A percentile compares a stretch with the other conserved stretches of the same genome.
Conservation (phyloP, 2,888 invertebrate species). For the Caenorhabditis imperialis region DNA sequence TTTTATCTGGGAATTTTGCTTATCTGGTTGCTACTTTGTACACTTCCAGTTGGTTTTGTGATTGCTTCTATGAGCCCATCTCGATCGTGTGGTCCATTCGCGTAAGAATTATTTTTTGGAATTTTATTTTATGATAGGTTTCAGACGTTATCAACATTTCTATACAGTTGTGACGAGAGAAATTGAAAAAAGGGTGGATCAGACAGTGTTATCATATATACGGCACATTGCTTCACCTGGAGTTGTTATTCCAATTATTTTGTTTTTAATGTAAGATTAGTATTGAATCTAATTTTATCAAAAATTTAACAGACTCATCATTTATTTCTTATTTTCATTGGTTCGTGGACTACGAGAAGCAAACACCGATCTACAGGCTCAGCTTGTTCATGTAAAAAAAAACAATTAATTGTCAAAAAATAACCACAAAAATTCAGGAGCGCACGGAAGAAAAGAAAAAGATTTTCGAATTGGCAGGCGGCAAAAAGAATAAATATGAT, state of each 20-base stretch:
- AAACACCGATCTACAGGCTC: conserved; percentile 88
- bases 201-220: conserved; percentile 65
- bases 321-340: conserved; percentile 92
- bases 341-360: conserved; percentile 92
- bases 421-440: conserved; percentile 82
- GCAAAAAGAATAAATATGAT: conserved; percentile 69
- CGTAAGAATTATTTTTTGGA: conserved; percentile 72
- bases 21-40: conserved; percentile 94
- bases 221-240: conserved; percentile 92
- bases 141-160: conserved; percentile 68
- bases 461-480: conserved; percentile 89
- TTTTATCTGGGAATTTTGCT: conserved; percentile 85
- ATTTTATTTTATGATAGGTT: conserved; percentile 7
- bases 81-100: conserved; percentile 96
- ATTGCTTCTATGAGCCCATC: conserved; percentile 94
- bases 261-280: conserved; percentile 79
- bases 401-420: background rate
- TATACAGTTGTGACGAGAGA: conserved; percentile 75
- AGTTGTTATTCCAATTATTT: conserved; percentile 91
- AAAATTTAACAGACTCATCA: conserved; percentile 83
- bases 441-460: conserved; percentile 93
- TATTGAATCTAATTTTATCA: background rate
- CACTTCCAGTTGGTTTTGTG: conserved; percentile 93
- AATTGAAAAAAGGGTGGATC: conserved; percentile 71
- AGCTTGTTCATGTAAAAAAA: conserved; percentile 76